Evolutionary conservation across 2,113 vertebrate genomes (phyloP).

Genomic region (Clinocottus analis): DNA sequence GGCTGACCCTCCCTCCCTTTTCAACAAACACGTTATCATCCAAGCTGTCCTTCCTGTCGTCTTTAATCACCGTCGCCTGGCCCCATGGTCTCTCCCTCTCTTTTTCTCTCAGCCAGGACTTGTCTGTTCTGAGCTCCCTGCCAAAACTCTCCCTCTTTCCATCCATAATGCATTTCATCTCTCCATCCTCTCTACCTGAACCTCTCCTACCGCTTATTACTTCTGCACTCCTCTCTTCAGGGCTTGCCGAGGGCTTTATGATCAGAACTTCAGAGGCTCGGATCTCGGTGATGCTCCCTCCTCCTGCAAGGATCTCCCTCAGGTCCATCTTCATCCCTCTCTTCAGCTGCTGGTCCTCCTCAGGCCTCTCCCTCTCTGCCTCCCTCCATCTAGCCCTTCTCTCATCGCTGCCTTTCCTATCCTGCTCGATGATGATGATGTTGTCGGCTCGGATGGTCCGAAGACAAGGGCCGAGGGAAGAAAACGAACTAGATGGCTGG

Average conservation of each 20-base stretch:
- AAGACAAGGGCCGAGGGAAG: conserved; percentile 60
- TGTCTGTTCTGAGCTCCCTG: conserved; percentile 56
- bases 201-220: background rate
- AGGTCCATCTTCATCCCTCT: conserved; percentile 80
- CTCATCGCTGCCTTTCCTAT: conserved; percentile 59
- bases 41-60: conserved; percentile 40
- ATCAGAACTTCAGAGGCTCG: conserved; percentile 81
- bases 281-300: conserved; percentile 82
- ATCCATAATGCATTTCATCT: conserved; percentile 44
- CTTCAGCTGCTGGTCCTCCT: conserved; percentile 67
- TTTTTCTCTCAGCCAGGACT: conserved; percentile 65
- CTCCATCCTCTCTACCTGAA: conserved; percentile 48
- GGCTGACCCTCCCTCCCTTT: conserved; percentile 82
- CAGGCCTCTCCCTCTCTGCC: conserved; percentile 50
- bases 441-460: conserved; percentile 83
- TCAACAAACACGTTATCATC: conserved; percentile 61
- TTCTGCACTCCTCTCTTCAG: conserved; percentile 56
- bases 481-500: conserved; percentile 7
- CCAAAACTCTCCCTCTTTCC: conserved; percentile 39
- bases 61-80: conserved; percentile 63
- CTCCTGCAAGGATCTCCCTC: conserved; percentile 77
- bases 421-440: conserved; percentile 84
- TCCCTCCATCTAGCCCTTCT: conserved; percentile 64
- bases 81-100: conserved; percentile 58
- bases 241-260: conserved; percentile 70